Conservation (phyloP, 2,113 vertebrate species). For the Vombatus ursinus region DNA sequence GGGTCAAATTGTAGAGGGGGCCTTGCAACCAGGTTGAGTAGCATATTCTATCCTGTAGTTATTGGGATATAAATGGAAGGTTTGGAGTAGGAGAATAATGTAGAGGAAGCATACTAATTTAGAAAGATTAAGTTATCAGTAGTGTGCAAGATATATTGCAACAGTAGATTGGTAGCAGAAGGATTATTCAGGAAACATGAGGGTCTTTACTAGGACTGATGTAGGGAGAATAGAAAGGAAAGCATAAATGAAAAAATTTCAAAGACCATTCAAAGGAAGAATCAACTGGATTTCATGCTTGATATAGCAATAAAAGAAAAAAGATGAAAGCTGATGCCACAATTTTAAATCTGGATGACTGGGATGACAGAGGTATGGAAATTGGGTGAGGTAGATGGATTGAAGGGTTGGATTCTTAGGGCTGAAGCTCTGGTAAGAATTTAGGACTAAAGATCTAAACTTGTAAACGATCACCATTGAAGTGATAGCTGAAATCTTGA, state of each 20-base stretch:
- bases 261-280: neutral
- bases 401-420: neutral
- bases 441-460: neutral
- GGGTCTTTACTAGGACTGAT: neutral
- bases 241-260: neutral
- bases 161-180: neutral
- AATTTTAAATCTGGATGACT: neutral
- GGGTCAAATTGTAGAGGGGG: neutral
- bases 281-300: neutral
- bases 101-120: neutral
- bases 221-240: neutral
- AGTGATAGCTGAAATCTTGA: neutral
- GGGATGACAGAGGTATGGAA: neutral
- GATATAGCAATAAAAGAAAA: neutral
- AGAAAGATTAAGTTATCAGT: neutral
- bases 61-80: neutral
- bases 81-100: neutral
- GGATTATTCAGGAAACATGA: neutral
- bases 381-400: neutral
- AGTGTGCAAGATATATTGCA: neutral
- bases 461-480: neutral
- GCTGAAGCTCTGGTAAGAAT: neutral
- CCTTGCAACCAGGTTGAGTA: neutral
- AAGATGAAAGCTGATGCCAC: neutral
- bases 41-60: neutral